Evolutionary conservation across 2,888 invertebrate species (phyloP), one percentile per base, ranked within the genome.

Genomic region (Carabus problematicus): DNA sequence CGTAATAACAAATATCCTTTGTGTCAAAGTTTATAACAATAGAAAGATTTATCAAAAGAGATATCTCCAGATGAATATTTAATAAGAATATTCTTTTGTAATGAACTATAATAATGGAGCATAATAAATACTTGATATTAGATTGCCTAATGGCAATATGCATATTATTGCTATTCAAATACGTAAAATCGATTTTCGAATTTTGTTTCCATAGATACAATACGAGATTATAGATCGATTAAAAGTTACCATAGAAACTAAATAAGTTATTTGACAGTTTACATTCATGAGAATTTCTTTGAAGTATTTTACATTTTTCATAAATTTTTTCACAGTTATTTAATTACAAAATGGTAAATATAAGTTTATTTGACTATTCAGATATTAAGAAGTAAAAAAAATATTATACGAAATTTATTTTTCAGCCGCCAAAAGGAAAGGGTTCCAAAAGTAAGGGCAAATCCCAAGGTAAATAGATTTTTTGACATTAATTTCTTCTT

Each of bases 361-460:
- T 45, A 3, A 11, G 7, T 45, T 11, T 42, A 54, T 63, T 16
- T 14, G 29, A 62, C 12, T 41, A 52, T 19, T 41, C n/a, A 18
- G 8, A 41, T 18, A 41, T 41, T 14, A 54, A 14, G 8, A 42
- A 41, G 14, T 59, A 59, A 14, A 41, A 59, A 14, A 11, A 4
- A 45, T n/a, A n/a, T n/a, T n/a, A n/a, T n/a, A n/a, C n/a, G n/a
- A n/a, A n/a, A n/a, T n/a, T 45, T 61, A 16, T 43, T 59, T 72
- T 75, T 58, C 63, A 75, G 75, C 74, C 75, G 40, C 74, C 74
- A 6, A 75, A 75, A 45, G 72, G 72, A 54, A 71, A 69, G 62
- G 74, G 71, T 40, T 29, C 29, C 29, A 72, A 72, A 68, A 71
- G 72, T 8, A 71, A 72, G 39, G 71, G 71, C 47, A 71, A 52